Conservation (phyloP, 2,797 vertebrate species). For the Valencia hispanica region DNA sequence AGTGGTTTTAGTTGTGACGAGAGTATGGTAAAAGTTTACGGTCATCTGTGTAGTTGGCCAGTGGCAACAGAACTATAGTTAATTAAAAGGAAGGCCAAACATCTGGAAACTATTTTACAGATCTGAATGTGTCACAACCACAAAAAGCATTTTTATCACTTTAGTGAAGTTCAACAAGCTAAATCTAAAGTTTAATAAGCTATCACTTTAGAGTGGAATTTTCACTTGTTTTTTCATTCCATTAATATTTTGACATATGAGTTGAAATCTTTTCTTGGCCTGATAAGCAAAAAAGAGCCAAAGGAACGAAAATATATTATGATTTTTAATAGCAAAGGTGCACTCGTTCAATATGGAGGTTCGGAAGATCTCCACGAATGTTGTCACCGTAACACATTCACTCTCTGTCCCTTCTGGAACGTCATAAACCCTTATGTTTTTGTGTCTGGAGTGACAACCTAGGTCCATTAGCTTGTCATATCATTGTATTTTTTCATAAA, state of each 20-base stretch:
- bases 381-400: background rate
- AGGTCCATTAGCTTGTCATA: background rate
- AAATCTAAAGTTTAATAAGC: background rate
- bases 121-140: background rate
- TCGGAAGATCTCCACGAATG: background rate
- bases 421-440: background rate
- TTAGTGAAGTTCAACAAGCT: background rate
- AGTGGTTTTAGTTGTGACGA: background rate
- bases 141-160: background rate
- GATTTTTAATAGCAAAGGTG: background rate
- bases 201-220: too few species aligned
- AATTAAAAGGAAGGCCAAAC: too few species aligned
- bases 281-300: background rate
- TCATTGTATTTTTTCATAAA: background rate
- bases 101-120: too few species aligned
- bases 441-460: background rate
- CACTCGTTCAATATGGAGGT: background rate
- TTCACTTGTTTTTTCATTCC: background rate
- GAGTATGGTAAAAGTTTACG: background rate
- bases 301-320: background rate
- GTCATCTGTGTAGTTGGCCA: background rate
- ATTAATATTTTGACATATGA: background rate
- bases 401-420: background rate
- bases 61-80: background rate
- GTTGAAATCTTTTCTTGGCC: background rate